phyloP scores from a whole-genome alignment of 2,113 vertebrate species.

The Meles meles region DNA sequence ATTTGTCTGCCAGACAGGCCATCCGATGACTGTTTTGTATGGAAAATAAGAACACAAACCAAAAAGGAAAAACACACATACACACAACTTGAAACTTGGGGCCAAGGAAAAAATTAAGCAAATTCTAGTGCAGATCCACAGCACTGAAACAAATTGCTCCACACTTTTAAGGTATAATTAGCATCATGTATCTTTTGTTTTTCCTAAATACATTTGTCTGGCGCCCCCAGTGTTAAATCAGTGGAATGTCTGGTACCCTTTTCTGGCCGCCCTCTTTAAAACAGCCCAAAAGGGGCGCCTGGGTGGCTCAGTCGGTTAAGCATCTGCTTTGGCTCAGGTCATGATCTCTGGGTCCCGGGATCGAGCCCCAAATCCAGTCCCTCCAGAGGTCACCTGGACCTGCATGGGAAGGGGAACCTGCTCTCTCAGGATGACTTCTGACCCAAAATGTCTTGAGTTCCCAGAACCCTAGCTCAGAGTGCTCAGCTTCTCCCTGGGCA shows the following conservation, averaged over 20 bases:
- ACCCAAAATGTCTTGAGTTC: background rate
- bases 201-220: background rate
- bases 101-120: background rate
- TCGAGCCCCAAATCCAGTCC: background rate
- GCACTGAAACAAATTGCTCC: background rate
- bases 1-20: background rate
- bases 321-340: too few species aligned
- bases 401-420: background rate
- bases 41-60: slow-evolving; percentile 14
- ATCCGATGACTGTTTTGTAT: background rate
- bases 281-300: background rate
- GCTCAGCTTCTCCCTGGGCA: background rate
- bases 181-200: background rate
- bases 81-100: background rate
- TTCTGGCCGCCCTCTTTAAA: background rate
- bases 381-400: background rate
- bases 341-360: too few species aligned
- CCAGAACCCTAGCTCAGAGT: background rate
- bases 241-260: background rate
- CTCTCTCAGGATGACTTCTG: background rate
- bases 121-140: background rate
- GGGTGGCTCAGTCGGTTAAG: too few species aligned
- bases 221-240: background rate
- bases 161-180: background rate
- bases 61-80: background rate